phyloP scores from a whole-genome alignment of 2,113 vertebrate species.

The Menura novaehollandiae region DNA sequence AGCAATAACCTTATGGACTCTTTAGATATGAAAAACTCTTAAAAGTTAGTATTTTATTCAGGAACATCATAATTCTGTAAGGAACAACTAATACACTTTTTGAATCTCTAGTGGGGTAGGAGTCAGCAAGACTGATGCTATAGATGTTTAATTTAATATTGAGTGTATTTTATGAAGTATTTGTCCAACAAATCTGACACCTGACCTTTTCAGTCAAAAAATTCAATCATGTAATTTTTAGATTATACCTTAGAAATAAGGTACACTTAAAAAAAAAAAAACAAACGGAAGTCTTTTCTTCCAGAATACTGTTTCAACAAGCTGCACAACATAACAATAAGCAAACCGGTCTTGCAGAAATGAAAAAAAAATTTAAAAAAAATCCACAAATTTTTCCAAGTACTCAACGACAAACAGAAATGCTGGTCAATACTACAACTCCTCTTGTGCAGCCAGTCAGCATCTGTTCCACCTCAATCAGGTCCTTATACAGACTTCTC shows the following conservation, averaged over 20 bases:
- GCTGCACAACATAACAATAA: background rate
- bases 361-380: background rate
- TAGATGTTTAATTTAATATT: background rate
- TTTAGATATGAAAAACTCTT: background rate
- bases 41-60: background rate
- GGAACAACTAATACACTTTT: background rate
- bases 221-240: background rate
- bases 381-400: background rate
- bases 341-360: background rate
- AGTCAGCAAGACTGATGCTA: background rate
- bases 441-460: background rate
- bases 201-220: background rate
- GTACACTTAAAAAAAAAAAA: background rate
- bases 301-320: background rate
- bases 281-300: background rate
- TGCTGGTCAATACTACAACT: background rate
- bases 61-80: background rate
- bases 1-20: accelerated
- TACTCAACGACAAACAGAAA: background rate
- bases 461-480: background rate
- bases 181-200: background rate
- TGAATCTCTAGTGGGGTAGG: background rate
- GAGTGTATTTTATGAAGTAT: background rate
- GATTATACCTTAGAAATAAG: background rate
- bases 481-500: background rate